Conservation (phyloP, 2,797 vertebrate species). For the Chloroceryle inda region DNA sequence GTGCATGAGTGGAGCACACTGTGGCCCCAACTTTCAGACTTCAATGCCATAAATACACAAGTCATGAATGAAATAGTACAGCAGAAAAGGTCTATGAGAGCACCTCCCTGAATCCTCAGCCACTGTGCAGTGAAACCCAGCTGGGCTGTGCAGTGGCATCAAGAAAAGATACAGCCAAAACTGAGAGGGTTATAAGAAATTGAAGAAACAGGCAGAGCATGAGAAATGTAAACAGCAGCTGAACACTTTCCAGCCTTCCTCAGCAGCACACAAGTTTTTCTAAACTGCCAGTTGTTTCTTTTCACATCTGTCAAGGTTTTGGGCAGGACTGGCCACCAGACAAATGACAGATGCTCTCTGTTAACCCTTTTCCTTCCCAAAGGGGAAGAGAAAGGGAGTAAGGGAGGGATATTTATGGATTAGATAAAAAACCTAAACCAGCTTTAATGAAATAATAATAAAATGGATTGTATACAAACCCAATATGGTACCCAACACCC, state of each 20-base stretch:
- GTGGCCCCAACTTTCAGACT: neutral
- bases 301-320: neutral
- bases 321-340: no score
- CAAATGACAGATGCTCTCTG: no score
- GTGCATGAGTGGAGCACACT: neutral
- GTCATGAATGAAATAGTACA: neutral
- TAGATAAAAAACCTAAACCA: no score
- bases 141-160: neutral
- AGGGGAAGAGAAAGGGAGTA: no score
- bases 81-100: neutral
- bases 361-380: no score
- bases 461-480: no score
- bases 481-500: no score
- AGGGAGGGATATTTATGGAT: no score
- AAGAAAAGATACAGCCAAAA: neutral
- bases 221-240: neutral
- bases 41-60: neutral
- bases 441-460: no score
- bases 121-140: neutral
- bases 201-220: neutral
- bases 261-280: neutral
- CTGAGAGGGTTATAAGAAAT: neutral
- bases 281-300: neutral
- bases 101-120: neutral
- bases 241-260: neutral